Evolutionary conservation across 2,888 invertebrate genomes (phyloP), one percentile per base, ranked within the genome.

Genomic region (Eledona agricola): DNA sequence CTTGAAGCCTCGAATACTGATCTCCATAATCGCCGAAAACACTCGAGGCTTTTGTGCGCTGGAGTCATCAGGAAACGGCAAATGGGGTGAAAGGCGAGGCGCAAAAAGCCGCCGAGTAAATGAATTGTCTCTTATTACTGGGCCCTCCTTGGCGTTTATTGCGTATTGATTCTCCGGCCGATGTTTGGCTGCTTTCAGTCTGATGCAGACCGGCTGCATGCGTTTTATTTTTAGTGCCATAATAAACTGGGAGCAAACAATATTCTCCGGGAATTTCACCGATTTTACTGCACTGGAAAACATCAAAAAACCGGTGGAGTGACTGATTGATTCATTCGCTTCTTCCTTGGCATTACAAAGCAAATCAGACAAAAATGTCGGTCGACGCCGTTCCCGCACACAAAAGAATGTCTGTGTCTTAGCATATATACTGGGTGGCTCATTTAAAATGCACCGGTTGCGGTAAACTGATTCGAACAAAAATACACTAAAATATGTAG

Each of bases 51-150:
- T 42, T 42, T 42, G 42, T 40, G 29, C 29, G 28, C 28, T 10
- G 17, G 11, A 40, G 28, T 31, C 42, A 29, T 42, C 42, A 42
- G 13, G 31, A 42, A 31, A 42, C 12, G 28, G 31, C 42, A 42
- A 31, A 42, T 40, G 40, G 40, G 40, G 40, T 19, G 40, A 40
- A 40, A 40, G 28, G 28, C 38, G 20, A 34, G 34, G 11, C 37
- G 23, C n/a, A 32, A 12, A 15, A 13, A 23, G 12, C 10, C 17
- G 11, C 7, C 1, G 4, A 37, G 15, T 28, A 40, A 40, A 40
- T 40, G 40, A 40, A 28, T 40, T 40, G 40, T 40, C 29, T 28
- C 9, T 37, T 23, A 37, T 23, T 9, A 20, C n/a, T n/a, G 15
- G 6, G 12, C 11, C 9, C 32, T 9, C 23, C 38, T 9, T 38